Percentiles rank a stretch among this genome's conserved stretches.
Conservation (phyloP, 2,797 vertebrate species). For the Lithobates sylvaticus region DNA sequence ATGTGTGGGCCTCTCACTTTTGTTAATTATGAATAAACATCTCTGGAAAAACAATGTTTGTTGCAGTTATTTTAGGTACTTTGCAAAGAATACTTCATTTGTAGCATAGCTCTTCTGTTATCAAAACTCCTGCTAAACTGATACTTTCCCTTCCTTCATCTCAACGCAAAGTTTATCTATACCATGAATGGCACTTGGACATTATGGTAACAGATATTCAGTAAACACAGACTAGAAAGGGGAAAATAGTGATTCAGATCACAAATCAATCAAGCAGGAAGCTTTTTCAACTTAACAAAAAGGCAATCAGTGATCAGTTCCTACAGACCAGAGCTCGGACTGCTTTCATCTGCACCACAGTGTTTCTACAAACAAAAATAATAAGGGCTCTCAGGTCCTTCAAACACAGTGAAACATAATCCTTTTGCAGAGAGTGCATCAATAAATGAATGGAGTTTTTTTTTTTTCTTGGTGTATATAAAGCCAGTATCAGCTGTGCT, state of each 20-base stretch:
- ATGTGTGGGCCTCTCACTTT: background rate
- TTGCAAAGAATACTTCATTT: constrained; percentile 12
- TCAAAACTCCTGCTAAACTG: constrained; percentile 39
- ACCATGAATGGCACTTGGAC: constrained; percentile 61
- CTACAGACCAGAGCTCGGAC: constrained; percentile 14
- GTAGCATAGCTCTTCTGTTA: constrained; percentile 36
- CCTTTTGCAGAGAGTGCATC: constrained; percentile 67
- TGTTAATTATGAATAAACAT: background rate
- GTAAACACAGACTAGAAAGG: constrained; percentile 64
- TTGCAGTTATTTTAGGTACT: background rate
- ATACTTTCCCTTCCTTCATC: constrained; percentile 53
- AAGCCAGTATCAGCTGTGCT: constrained; percentile 65
- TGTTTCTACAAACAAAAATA: constrained; percentile 77
- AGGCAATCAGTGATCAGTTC: constrained; percentile 61
- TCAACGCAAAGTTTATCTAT: constrained; percentile 62
- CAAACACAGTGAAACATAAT: constrained; percentile 73
- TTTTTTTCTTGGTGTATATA: constrained; percentile 46
- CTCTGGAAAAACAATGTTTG: background rate
- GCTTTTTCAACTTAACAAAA: constrained; percentile 67
- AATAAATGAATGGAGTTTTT: constrained; percentile 65
- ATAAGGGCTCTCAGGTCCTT: constrained; percentile 71
- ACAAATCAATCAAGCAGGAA: constrained; percentile 71
- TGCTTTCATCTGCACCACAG: constrained; percentile 70
- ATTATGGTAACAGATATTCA: constrained; percentile 63
- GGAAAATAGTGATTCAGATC: constrained; percentile 65